These are phyloP conservation scores for Antechinus flavipes DNA, from an alignment of 2,113 vertebrate species.

Conservation along the genomic window DNA sequence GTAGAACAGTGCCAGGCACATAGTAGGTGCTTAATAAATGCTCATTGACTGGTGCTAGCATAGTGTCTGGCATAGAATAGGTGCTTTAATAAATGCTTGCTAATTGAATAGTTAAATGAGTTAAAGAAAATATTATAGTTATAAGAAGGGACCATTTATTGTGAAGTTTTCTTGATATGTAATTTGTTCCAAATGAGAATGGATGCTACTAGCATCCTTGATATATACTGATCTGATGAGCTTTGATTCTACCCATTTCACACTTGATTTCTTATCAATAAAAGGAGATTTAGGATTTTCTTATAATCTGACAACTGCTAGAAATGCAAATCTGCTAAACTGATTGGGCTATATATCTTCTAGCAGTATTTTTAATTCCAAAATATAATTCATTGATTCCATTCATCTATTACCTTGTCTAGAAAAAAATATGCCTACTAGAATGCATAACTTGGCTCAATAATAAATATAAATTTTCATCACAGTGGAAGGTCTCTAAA, in stretches of 20 bases:
- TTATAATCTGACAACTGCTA: conserved; percentile 16
- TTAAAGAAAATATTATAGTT: not conserved
- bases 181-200: conserved; percentile 23
- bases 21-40: not conserved
- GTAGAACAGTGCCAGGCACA: not conserved
- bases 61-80: not conserved
- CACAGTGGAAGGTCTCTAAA: not conserved
- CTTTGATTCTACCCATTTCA: conserved; percentile 1
- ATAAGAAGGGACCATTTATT: not conserved
- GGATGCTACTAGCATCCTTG: not conserved
- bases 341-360: not conserved
- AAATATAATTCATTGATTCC: not conserved
- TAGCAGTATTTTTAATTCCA: conserved; percentile 25
- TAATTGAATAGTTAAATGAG: not conserved
- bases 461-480: not conserved
- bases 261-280: conserved; percentile 54
- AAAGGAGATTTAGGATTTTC: not conserved
- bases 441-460: conserved; percentile 13
- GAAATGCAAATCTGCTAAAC: not conserved
- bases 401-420: conserved; percentile 14
- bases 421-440: conserved; percentile 7
- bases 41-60: not conserved
- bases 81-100: not conserved
- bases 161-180: not conserved
- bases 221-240: not conserved